Base-by-base conservation (phyloP, 2,888 invertebrate species). In the Hydroisotoma schaefferi region DNA sequence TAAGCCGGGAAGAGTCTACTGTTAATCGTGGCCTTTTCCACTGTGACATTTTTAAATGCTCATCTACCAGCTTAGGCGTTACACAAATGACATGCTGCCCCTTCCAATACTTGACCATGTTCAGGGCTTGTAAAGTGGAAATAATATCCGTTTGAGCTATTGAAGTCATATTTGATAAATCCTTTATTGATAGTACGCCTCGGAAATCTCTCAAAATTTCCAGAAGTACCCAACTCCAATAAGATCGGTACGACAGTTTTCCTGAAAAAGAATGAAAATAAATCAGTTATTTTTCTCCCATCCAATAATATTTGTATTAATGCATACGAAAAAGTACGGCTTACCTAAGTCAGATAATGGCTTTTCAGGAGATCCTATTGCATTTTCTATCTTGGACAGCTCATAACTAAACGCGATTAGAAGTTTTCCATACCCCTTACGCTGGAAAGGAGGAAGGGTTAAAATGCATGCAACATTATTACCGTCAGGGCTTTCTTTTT, bases 71-170 rank as follows among this genome's bases (percentile, higher is more conserved):
- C 78, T 95, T 94, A 87, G 90, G 90, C 79, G 92, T 90, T 77
- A 93, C 94, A 55, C 97, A 82, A 53, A 97, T 92, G 73, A 97
- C 90, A 79, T 97, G 97, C 77, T 94, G 94, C 62, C 95, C 95
- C 79, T 97, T 97, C 95, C 97, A 98, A 77, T 98, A 98, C 79
- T 98, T 97, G 86, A 98, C 89, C 84, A 98, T 91, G 6, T 95
- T 94, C 68, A 97, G 81, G 20, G 94, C 93, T 75, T 97, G 95
- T 40, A 99, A 80, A 3, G 99, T 99, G 69, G 94, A 95, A 25
- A 98, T 94, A 64, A 99, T 95, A 77, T 99, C 99, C 3, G 67
- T 66, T 28, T 67, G 66, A 2, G 69, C 64, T 6, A 70, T 68
- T 23, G 70, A 70, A 18, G 70, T 56, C 27, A 69, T 71, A 55